Evolutionary conservation across 2,113 vertebrate genomes (phyloP).

Genomic region (Montifringilla adamsi): DNA sequence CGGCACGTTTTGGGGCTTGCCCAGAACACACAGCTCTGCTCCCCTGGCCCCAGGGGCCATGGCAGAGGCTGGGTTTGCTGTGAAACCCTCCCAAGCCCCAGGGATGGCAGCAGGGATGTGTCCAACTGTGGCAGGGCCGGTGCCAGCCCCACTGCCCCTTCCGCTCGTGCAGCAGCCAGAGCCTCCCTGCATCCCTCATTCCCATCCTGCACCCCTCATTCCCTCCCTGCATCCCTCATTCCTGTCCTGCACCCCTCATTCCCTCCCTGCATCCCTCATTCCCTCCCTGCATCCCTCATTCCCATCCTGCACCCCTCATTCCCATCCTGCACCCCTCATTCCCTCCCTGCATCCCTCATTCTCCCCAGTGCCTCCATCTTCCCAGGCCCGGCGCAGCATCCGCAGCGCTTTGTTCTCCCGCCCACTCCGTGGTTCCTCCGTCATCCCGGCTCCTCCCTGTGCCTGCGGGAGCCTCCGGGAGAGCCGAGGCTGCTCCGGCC

Average conservation of each 20-base stretch:
- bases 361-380: not conserved
- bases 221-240: too few species aligned
- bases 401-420: conserved; percentile 54
- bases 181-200: not conserved
- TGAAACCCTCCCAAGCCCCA: not conserved
- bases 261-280: not conserved
- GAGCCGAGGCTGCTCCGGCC: not conserved
- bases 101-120: not conserved
- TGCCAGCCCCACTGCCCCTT: not conserved
- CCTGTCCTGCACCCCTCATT: too few species aligned
- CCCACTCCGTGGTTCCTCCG: not conserved
- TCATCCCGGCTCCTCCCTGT: not conserved
- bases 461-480: not conserved
- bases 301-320: too few species aligned
- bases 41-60: rapidly evolving
- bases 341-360: too few species aligned
- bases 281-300: not conserved
- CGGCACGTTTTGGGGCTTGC: rapidly evolving
- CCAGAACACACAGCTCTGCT: rapidly evolving
- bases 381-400: not conserved
- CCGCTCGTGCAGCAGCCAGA: not conserved
- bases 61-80: not conserved
- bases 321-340: too few species aligned
- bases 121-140: rapidly evolving
- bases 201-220: too few species aligned